Percentiles rank a stretch among this genome's conserved stretches.
Evolutionary conservation across 2,797 vertebrate species (phyloP).

Genomic region (Takifugu ocellatus): DNA sequence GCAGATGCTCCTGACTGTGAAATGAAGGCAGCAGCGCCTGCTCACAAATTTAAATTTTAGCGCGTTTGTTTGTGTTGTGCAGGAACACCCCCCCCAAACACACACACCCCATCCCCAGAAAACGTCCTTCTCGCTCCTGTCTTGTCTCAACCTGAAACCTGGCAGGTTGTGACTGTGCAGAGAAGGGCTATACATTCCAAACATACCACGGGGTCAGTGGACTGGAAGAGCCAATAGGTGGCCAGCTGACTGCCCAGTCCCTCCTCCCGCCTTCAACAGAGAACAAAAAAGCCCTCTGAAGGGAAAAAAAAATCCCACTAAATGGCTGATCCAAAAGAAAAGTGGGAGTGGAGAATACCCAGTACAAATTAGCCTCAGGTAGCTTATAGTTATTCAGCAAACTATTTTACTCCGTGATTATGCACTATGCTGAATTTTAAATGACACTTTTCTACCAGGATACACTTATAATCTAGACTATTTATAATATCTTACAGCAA

Average conservation of each 20-base stretch:
- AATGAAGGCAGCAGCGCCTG: constrained; percentile 1
- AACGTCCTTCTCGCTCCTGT: constrained; percentile 50
- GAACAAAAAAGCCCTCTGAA: constrained; percentile 56
- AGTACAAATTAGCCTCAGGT: constrained; percentile 61
- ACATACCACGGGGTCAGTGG: constrained; percentile 73
- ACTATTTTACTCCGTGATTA: neutral
- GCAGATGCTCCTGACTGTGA: constrained; percentile 1
- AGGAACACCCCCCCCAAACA: neutral
- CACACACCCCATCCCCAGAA: neutral
- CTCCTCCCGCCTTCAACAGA: constrained; percentile 46
- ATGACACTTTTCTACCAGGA: constrained; percentile 11
- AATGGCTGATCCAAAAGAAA: constrained; percentile 36
- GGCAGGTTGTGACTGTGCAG: constrained; percentile 68
- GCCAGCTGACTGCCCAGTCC: constrained; percentile 61
- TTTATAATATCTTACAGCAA: constrained; percentile 38
- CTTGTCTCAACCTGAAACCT: constrained; percentile 79
- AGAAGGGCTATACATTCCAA: constrained; percentile 74
- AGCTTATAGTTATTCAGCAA: constrained; percentile 38
- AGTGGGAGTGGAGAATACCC: constrained; percentile 24
- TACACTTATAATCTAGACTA: constrained; percentile 26
- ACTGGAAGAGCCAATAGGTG: constrained; percentile 72
- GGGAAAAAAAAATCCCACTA: constrained; percentile 26
- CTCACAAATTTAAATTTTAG: constrained; percentile 1
- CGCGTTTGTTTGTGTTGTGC: constrained; percentile 14
- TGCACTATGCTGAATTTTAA: neutral